Percentiles rank a stretch among this genome's conserved stretches.
These are phyloP conservation scores for Cataglyphis rosenhaueri DNA, from an alignment of 2,888 invertebrate genomes.

Conservation along the genomic window DNA sequence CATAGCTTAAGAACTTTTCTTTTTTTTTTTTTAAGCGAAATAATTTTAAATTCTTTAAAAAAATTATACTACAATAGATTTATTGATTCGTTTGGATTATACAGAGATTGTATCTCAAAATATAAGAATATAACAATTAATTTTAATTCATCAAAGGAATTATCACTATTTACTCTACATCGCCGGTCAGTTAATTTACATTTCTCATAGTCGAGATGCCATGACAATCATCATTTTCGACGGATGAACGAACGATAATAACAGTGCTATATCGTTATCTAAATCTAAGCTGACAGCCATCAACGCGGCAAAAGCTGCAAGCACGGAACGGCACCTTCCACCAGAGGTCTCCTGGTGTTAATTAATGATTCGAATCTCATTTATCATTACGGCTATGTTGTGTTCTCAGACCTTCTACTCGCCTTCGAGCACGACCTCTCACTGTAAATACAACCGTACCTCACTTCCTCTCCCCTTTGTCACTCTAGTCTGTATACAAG, in stretches of 20 bases:
- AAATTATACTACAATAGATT: neutral
- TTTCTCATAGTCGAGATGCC: constrained; percentile 13
- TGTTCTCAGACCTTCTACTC: constrained; percentile 53
- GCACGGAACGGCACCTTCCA: constrained; percentile 32
- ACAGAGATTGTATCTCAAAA: neutral
- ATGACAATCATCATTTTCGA: constrained; percentile 41
- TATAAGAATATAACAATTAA: constrained; percentile 13
- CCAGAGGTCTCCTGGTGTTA: constrained; percentile 65
- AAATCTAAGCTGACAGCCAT: constrained; percentile 64
- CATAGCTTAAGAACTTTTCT: neutral
- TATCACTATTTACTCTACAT: neutral
- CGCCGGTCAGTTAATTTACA: constrained; percentile 41
- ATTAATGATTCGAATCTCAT: constrained; percentile 81
- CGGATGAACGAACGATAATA: constrained; percentile 35
- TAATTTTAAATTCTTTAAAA: neutral
- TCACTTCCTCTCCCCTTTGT: constrained; percentile 33
- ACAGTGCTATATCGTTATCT: constrained; percentile 36
- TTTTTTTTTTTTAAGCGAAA: neutral
- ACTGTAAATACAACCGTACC: constrained; percentile 45
- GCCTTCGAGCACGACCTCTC: constrained; percentile 46
- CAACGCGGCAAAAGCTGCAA: constrained; percentile 55
- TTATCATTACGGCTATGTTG: constrained; percentile 73
- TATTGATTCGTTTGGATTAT: neutral
- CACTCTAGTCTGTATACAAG: constrained; percentile 26
- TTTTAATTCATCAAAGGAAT: neutral